Percentiles rank a stretch among this genome's conserved stretches.
Conservation (phyloP, 1,140 invertebrate genomes). For the Elymnias hypermnestra region DNA sequence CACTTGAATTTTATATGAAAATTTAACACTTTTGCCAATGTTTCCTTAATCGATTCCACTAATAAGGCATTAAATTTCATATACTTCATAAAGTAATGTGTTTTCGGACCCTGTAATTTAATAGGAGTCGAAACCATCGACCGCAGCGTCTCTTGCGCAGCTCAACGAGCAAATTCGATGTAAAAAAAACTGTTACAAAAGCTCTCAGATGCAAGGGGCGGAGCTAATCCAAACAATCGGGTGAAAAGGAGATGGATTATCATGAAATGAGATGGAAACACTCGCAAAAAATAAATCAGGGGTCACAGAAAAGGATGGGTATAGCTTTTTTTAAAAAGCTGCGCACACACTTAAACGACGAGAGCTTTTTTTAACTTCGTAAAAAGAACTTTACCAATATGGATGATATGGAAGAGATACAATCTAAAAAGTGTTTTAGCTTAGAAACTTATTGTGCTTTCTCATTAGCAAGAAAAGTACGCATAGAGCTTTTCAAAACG, state of each 20-base stretch:
- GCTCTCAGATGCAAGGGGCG: constrained; percentile 5
- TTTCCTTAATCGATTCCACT: no score
- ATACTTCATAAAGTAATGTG: no score
- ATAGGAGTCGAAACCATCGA: background rate
- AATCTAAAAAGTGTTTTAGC: no score
- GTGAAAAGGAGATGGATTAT: constrained; percentile 1
- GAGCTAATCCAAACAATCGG: constrained; percentile 9
- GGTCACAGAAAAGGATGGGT: constrained; percentile 8
- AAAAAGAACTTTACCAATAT: no score
- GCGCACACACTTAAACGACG: background rate
- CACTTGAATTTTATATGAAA: no score
- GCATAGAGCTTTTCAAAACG: no score
- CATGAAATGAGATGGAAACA: background rate
- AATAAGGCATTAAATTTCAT: no score
- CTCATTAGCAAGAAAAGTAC: no score
- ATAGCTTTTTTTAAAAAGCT: background rate
- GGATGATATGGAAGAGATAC: no score
- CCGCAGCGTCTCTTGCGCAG: constrained; percentile 13
- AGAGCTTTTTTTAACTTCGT: no score
- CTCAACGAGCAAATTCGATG: constrained; percentile 1
- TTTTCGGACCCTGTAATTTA: background rate
- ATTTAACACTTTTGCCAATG: no score
- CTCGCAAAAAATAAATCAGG: constrained; percentile 9
- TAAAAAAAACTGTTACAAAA: constrained; percentile 9
- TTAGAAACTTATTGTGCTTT: no score